Conservation (phyloP, 2,888 invertebrate genomes). For the Chymomyza fuscimana region DNA sequence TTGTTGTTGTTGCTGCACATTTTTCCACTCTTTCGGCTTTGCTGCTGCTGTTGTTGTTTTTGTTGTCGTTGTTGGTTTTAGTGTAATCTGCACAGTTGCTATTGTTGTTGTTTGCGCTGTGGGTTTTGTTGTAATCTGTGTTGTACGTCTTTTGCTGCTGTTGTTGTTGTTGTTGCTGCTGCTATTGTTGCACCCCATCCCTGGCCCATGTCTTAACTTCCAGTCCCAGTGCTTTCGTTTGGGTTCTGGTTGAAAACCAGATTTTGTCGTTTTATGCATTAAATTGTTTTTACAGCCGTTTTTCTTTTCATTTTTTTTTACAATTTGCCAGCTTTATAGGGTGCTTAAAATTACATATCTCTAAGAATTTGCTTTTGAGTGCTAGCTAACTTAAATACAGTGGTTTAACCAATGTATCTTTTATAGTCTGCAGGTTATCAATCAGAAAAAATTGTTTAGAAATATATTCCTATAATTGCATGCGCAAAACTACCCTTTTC, state of each 20-base stretch:
- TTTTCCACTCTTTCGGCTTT: constrained; percentile 31
- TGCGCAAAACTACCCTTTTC: too few species aligned
- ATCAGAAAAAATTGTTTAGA: too few species aligned
- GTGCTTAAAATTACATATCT: constrained; percentile 17
- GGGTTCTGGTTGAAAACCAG: constrained; percentile 61
- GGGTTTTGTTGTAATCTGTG: constrained; percentile 7
- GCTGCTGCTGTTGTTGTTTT: constrained; percentile 33
- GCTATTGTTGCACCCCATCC: not conserved
- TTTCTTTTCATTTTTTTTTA: constrained; percentile 35
- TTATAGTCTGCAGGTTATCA: too few species aligned
- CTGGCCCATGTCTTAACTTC: constrained; percentile 4
- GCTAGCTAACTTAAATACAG: too few species aligned
- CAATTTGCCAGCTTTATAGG: constrained; percentile 52
- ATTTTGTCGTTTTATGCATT: constrained; percentile 76
- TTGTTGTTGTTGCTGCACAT: constrained; percentile 32
- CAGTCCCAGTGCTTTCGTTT: constrained; percentile 1
- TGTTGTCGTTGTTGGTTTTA: constrained; percentile 53
- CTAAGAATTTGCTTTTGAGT: not conserved
- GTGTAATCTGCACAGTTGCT: constrained; percentile 69
- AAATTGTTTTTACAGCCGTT: constrained; percentile 75
- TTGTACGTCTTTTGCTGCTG: constrained; percentile 29
- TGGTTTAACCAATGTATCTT: too few species aligned
- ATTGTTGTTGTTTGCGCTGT: constrained; percentile 25
- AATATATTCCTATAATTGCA: too few species aligned
- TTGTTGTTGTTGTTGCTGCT: constrained; percentile 23